Percentiles rank a stretch among this genome's conserved stretches.
phyloP scores from a whole-genome alignment of 2,888 invertebrate species.

The Spodoptera littoralis region DNA sequence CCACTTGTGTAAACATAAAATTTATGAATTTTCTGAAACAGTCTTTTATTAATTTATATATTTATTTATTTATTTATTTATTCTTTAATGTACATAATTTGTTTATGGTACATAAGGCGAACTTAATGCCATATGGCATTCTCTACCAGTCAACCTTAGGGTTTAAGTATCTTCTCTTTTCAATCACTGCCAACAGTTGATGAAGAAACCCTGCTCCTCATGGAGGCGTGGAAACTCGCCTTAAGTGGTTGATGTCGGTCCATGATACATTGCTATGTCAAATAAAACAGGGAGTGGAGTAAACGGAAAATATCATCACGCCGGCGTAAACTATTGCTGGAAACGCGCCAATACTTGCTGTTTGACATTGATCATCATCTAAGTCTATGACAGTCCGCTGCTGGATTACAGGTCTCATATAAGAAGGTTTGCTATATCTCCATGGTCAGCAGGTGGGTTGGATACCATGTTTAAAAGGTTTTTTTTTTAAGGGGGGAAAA shows the following conservation, averaged over 20 bases:
- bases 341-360: conserved; percentile 71
- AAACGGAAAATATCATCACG: conserved; percentile 60
- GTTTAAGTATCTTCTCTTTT: conserved; percentile 92
- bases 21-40: conserved; percentile 95
- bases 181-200: conserved; percentile 91
- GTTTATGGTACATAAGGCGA: too few relatives aligned
- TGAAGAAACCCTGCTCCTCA: conserved; percentile 91
- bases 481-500: too few relatives aligned
- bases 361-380: conserved; percentile 63
- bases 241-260: conserved; percentile 76
- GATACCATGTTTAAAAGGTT: too few relatives aligned
- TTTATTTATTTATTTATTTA: too few relatives aligned
- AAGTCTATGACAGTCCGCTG: too few relatives aligned
- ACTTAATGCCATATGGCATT: too few relatives aligned
- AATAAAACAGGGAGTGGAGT: conserved; percentile 56
- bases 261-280: conserved; percentile 63
- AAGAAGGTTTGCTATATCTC: too few relatives aligned
- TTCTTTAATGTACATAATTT: too few relatives aligned
- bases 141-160: too few relatives aligned
- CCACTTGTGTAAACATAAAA: conserved; percentile 97
- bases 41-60: too few relatives aligned
- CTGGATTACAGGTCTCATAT: too few relatives aligned
- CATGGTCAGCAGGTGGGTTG: too few relatives aligned
- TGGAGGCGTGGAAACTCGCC: conserved; percentile 88
- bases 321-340: conserved; percentile 73